phyloP scores from a whole-genome alignment of 2,888 invertebrate genomes.

The Frankliniella fusca region DNA sequence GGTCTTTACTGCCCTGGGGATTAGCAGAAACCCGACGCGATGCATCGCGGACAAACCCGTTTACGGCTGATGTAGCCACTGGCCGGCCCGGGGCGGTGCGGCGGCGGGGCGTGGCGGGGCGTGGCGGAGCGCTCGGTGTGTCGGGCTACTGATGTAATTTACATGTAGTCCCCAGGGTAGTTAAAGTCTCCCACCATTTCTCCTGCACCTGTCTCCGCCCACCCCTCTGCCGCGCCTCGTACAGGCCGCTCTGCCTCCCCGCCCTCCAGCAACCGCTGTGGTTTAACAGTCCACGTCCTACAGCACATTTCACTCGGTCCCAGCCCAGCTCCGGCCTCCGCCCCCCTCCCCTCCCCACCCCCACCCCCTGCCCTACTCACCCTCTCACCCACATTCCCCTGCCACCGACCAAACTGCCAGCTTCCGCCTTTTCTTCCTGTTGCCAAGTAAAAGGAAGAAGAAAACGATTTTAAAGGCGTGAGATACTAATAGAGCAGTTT shows the following conservation, averaged over 20 bases:
- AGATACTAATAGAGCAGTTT: too few relatives aligned
- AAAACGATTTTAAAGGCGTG: too few relatives aligned
- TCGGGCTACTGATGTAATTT: conserved; percentile 25
- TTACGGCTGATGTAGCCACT: too few relatives aligned
- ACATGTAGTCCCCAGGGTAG: conserved; percentile 24
- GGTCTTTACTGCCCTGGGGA: not conserved
- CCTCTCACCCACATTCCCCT: not conserved
- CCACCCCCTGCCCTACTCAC: too few relatives aligned
- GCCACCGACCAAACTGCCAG: not conserved
- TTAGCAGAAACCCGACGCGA: not conserved
- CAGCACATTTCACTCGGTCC: too few relatives aligned
- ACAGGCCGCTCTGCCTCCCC: not conserved
- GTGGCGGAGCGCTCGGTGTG: not conserved
- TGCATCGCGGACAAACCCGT: not conserved
- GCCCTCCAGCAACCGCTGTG: not conserved
- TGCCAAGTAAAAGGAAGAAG: not conserved
- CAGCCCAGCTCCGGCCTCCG: too few relatives aligned
- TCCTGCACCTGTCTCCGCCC: conserved; percentile 2
- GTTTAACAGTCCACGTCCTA: too few relatives aligned
- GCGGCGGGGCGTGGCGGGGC: not conserved
- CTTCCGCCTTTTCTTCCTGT: not conserved
- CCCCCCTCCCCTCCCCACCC: too few relatives aligned
- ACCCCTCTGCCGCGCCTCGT: not conserved
- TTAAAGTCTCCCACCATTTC: conserved; percentile 24
- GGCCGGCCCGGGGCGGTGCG: not conserved